Evolutionary conservation across 2,888 invertebrate species (phyloP), one percentile per base, ranked within the genome.

Genomic region (Euclidia mi): DNA sequence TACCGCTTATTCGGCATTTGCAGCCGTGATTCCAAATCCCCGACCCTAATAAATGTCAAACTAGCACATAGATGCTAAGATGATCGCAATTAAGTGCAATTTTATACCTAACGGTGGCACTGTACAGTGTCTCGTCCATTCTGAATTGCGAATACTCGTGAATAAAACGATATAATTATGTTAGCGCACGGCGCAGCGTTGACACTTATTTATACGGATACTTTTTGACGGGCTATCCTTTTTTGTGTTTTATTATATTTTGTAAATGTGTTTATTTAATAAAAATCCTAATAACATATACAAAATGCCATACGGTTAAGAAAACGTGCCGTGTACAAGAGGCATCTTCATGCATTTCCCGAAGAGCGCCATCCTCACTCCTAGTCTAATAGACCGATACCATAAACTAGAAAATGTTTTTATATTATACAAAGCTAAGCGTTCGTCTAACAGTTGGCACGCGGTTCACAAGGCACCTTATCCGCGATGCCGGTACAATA

Each of bases 401-500:
- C n/a, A n/a, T n/a, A n/a, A n/a, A n/a, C n/a, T n/a, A n/a, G n/a
- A n/a, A n/a, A n/a, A n/a, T n/a, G n/a, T n/a, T n/a, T n/a, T n/a
- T n/a, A n/a, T n/a, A n/a, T n/a, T n/a, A n/a, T n/a, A n/a, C n/a
- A n/a, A n/a, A n/a, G n/a, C n/a, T n/a, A n/a, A n/a, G n/a, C n/a
- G n/a, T n/a, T n/a, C 34, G 47, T 65, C 62, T 64, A 74, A 68
- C 80, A 81, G 72, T 76, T 78, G 81, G 72, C 67, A 55, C 58
- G 61, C 64, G 65, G 53, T 61, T 49, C 67, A 78, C 75, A 81
- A 79, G 77, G 68, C 76, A 58, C 64, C 70, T 69, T 65, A 62
- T 67, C 51, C 63, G 43, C 66, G 67, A 56, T 70, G 70, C 73
- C 65, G 66, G 76, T 71, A 85, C 84, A 86, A 86, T 82, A 61